These are phyloP conservation scores for Cyprinella venusta DNA, from an alignment of 2,797 vertebrate species.

Conservation along the genomic window DNA sequence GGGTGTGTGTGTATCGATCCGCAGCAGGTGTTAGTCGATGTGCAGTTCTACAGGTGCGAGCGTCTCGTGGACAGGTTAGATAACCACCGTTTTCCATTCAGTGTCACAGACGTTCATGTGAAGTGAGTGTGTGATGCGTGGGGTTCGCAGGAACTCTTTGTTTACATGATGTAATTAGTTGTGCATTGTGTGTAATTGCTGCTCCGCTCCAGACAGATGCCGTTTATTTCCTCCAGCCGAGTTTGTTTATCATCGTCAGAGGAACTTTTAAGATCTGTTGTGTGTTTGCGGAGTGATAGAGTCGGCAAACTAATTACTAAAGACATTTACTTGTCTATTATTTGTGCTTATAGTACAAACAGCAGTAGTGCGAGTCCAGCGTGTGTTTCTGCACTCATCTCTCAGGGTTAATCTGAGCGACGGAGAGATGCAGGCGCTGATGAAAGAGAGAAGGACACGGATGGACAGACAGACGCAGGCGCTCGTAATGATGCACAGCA, in stretches of 20 bases:
- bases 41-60: too few species aligned
- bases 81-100: not conserved
- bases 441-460: too few species aligned
- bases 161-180: not conserved
- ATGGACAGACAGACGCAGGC: not conserved
- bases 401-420: too few species aligned
- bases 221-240: not conserved
- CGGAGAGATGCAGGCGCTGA: too few species aligned
- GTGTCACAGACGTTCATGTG: not conserved
- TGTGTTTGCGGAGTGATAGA: not conserved
- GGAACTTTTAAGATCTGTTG: not conserved
- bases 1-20: not conserved
- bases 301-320: not conserved
- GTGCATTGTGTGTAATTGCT: constrained; percentile 4
- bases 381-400: too few species aligned
- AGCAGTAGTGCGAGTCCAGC: too few species aligned
- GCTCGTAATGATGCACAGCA: not conserved
- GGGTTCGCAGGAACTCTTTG: not conserved
- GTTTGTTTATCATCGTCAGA: not conserved
- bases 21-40: too few species aligned
- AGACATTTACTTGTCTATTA: not conserved
- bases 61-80: not conserved
- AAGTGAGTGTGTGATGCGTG: not conserved
- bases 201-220: not conserved
- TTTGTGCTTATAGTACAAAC: not conserved